Base-by-base conservation (phyloP, 2,113 vertebrate genomes). In the Crocuta crocuta region DNA sequence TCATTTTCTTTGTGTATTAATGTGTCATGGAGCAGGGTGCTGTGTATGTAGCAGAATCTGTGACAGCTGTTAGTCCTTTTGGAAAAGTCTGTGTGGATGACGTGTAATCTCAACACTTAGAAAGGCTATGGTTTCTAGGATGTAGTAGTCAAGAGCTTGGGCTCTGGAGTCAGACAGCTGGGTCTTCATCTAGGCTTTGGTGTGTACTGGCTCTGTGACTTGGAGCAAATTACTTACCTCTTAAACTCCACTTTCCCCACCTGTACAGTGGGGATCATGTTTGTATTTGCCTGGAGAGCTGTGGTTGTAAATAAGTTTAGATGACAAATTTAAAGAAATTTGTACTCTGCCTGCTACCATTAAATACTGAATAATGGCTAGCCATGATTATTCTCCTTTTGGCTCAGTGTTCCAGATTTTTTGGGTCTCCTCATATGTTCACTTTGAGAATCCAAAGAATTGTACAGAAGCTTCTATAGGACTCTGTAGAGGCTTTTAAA, bases 1-100 rank as follows among this genome's bases (percentile, higher is more conserved):
- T 31, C 21, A 24, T 88, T 90, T 95, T 87, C 65, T 95, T 92
- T 70, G 73, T 93, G 76, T 89, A 17, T 35, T 87, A 58, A n/a
- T 1, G 1, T 96, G 83, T 88, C 50, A 61, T 63, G 24, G 71
- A 84, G 43, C 13, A 63, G n/a, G 19, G 28, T 55, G 66, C 61
- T 48, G 7, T 83, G 33, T 74, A 58, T 53, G 65, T 79, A 85
- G 80, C 19, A 88, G 55, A 89, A 88, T 84, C 33, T 19, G 78
- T 55, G 84, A 81, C 17, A 26, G 55, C n/a, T 81, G 81, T 95
- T 35, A 43, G 45, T 88, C 19, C 19, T 83, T 84, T 66, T 11
- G 63, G 12, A 43, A 26, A 73, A 31, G 39, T 86, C 65, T 15
- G 0, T 61, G 45, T 73, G 43, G 31, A 50, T 83, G 65, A 24